Evolutionary conservation across 2,888 invertebrate species (phyloP), one percentile per base, ranked within the genome.

Genomic region (Saturnia japonica): DNA sequence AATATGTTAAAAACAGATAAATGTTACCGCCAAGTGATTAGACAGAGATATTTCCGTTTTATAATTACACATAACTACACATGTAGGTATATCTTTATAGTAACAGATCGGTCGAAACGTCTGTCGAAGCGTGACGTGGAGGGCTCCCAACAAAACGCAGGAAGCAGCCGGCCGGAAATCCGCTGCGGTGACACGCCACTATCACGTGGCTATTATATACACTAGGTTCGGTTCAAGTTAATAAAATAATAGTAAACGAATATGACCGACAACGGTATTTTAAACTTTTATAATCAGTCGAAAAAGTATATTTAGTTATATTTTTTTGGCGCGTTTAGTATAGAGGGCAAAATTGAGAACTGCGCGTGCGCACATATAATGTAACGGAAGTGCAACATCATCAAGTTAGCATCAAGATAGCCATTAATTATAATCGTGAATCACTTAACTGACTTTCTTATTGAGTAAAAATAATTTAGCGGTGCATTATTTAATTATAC

Each of bases 111-210:
- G 40, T 34, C 34, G 64, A 8, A n/a, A 1, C 40, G 64, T 64
- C 40, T 64, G n/a, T 70, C 82, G 78, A 77, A 72, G 82, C 86
- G 84, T 84, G 82, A 83, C 85, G 82, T 82, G 82, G 83, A 84
- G 82, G 87, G 89, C 81, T 81, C 80, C 71, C 77, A 78, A 89
- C 88, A 90, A 91, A 85, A 80, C 85, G 81, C 86, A 85, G 90
- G 90, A 91, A 83, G 78, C 78, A 77, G 79, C 75, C 78, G 72
- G 75, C 83, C 88, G 90, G 90, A 90, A 81, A 86, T 84, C 85
- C 87, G 90, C 89, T 87, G 89, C 74, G 82, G 85, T 77, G 67
- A 45, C 69, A 45, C n/a, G 72, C 40, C 51, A 47, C 68, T 69
- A 40, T 60, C 71, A 64, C 47, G 62, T 66, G 68, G 64, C 68